Evolutionary conservation across 2,888 invertebrate genomes (phyloP), one percentile per base, ranked within the genome.

Genomic region (Listrodromus nycthemerus): DNA sequence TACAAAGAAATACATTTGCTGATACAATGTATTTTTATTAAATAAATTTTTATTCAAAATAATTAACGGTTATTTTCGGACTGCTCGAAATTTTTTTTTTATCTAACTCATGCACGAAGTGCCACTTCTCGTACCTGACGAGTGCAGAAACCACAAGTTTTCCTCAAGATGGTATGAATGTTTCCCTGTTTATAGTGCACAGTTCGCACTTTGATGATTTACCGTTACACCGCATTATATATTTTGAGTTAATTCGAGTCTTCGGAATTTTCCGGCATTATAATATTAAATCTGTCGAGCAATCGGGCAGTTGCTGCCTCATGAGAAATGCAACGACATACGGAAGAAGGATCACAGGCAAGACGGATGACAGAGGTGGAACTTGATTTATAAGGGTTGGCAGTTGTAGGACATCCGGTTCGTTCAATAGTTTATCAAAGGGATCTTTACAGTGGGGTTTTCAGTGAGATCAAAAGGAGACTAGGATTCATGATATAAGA

Each of bases 361-460:
- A 30, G 4, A 16, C 30, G 16, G 5, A 6, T 1, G 2, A 30
- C 16, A 27, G 16, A 1, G n/a, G 27, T n/a, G 24, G 4, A 10
- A n/a, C 13, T 6, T 30, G 16, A 16, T 27, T 61, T 13, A n/a
- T 27, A 30, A 61, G 30, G 16, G 16, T n/a, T 27, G 6, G 4
- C 2, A 58, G 6, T 16, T 27, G 30, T 10, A 16, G n/a, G 27
- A 27, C 27, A 30, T 61, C 30, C 7, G 58, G 30, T 27, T 30
- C 58, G 58, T 61, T 61, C 16, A 61, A 61, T 30, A 61, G 13
- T 61, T 61, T 30, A 61, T 61, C 58, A 61, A 61, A 61, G 30
- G 58, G n/a, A 61, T 24, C 27, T 27, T 58, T 16, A 24, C 16
- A 58, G 8, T 4, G 30, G 5, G 3, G 2, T 58, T 27, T n/a